phyloP scores from a whole-genome alignment of 2,888 invertebrate genomes.

The Heliconius ethilla region DNA sequence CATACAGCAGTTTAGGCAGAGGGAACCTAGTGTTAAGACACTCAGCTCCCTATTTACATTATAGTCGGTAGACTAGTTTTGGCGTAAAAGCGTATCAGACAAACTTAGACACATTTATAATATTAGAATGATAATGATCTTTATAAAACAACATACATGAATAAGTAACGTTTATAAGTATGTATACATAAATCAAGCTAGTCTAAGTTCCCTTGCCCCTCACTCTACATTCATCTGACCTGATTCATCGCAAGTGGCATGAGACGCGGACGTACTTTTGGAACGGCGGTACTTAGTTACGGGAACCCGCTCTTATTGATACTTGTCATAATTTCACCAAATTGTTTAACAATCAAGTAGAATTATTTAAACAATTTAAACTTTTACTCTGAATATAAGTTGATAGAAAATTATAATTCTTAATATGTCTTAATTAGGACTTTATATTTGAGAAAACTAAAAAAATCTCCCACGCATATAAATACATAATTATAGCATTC shows the following conservation, averaged over 20 bases:
- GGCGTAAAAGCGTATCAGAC: too few relatives aligned
- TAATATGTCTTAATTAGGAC: neutral
- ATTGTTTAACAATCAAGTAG: conserved; percentile 12
- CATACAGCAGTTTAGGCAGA: too few relatives aligned
- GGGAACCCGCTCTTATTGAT: neutral
- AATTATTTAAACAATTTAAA: neutral
- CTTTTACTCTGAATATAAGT: neutral
- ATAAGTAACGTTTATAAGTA: neutral
- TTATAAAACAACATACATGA: neutral
- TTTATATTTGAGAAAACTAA: neutral
- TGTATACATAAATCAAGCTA: neutral
- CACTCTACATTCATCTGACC: neutral
- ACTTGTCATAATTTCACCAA: conserved; percentile 11
- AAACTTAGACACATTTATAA: too few relatives aligned
- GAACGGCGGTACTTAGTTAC: conserved; percentile 11
- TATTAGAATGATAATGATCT: too few relatives aligned
- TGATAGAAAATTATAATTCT: neutral
- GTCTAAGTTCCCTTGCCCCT: neutral
- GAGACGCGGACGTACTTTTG: neutral
- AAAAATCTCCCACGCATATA: neutral
- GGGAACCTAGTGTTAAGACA: too few relatives aligned
- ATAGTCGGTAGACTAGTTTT: too few relatives aligned
- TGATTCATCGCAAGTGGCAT: conserved; percentile 17
- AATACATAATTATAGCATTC: neutral
- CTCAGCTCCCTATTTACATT: too few relatives aligned